Percentiles rank a stretch among this genome's conserved stretches.
Conservation (phyloP, 2,888 invertebrate genomes). For the Arrhopalites spinosus region DNA sequence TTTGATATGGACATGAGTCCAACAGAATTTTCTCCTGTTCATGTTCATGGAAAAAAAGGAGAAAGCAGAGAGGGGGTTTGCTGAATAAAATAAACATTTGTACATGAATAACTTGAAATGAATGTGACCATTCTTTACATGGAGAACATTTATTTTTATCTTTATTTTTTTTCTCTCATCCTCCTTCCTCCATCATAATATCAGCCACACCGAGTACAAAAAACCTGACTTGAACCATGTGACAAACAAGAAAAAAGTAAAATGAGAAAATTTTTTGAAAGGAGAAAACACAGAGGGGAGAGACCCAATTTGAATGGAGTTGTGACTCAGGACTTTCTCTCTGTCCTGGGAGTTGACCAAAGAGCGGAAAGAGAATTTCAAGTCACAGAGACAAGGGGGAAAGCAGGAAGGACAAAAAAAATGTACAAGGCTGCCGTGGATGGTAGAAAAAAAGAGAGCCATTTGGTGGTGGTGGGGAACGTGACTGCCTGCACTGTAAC, state of each 20-base stretch:
- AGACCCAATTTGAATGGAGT: neutral
- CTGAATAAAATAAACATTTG: no score
- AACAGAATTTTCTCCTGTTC: no score
- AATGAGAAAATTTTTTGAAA: neutral
- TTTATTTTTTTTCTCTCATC: neutral
- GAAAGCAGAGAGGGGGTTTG: no score
- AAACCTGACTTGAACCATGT: neutral
- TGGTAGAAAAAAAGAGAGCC: neutral
- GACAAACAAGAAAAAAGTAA: neutral
- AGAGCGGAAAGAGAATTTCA: neutral
- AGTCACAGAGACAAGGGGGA: neutral
- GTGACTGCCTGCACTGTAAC: conserved; percentile 51
- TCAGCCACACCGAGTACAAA: neutral
- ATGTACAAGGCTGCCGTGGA: no score
- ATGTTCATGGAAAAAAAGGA: no score
- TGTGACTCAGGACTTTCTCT: no score
- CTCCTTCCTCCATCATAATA: neutral
- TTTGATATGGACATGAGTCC: no score
- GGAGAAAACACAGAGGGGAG: neutral
- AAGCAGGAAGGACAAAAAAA: neutral
- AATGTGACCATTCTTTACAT: neutral
- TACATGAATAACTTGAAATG: no score
- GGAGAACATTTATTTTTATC: neutral
- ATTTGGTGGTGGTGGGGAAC: conserved; percentile 21
- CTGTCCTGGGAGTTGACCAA: neutral